Percentiles rank a stretch among this genome's conserved stretches.
Conservation (phyloP, 2,113 vertebrate species). For the Pagrus major region DNA sequence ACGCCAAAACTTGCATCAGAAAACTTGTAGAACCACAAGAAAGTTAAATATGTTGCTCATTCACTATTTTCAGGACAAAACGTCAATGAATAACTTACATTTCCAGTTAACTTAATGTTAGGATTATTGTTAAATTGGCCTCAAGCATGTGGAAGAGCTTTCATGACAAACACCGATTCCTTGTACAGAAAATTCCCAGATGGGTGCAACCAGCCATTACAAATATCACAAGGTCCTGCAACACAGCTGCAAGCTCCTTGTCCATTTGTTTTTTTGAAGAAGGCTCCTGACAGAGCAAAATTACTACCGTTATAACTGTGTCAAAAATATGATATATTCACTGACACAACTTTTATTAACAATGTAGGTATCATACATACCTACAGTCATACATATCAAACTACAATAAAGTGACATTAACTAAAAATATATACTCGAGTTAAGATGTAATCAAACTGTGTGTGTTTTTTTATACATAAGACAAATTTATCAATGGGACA, state of each 20-base stretch:
- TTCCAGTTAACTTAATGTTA: neutral
- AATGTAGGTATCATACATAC: neutral
- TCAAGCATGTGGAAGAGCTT: constrained; percentile 30
- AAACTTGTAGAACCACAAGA: constrained; percentile 9
- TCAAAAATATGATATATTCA: neutral
- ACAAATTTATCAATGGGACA: neutral
- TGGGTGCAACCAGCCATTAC: constrained; percentile 65
- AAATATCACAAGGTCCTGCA: constrained; percentile 75
- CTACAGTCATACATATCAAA: neutral
- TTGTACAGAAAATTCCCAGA: constrained; percentile 62
- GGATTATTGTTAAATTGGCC: neutral
- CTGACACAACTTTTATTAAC: constrained; percentile 10
- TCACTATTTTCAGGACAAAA: neutral
- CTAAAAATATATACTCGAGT: neutral
- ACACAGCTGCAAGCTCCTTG: constrained; percentile 50
- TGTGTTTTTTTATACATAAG: neutral
- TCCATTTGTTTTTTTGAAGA: constrained; percentile 1
- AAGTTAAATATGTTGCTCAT: neutral
- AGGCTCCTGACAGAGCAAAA: neutral
- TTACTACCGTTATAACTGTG: neutral
- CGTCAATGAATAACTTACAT: neutral
- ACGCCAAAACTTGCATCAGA: constrained; percentile 43
- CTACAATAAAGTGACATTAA: neutral
- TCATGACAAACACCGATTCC: constrained; percentile 41
- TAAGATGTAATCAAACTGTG: neutral